Percentiles rank a stretch among this genome's conserved stretches.
phyloP scores from a whole-genome alignment of 2,797 vertebrate genomes.

The Acipenser oxyrinchus region DNA sequence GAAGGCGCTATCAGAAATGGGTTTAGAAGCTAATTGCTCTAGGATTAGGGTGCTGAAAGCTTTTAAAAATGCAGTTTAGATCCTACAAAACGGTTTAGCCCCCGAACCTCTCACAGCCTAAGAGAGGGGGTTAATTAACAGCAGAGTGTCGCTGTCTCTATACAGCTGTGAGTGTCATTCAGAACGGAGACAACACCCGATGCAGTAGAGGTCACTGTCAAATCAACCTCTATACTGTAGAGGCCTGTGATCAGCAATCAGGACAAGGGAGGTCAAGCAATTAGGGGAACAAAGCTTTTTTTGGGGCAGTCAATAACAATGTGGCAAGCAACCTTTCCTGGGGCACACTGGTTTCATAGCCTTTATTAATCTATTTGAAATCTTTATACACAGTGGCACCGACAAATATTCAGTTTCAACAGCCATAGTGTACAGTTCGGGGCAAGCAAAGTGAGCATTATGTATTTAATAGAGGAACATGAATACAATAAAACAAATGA shows the following conservation, averaged over 20 bases:
- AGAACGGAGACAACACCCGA: constrained; percentile 2
- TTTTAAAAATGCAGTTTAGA: constrained; percentile 14
- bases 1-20: not conserved
- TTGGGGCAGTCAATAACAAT: constrained; percentile 13
- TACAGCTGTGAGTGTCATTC: not conserved
- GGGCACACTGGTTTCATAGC: not conserved
- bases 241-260: not conserved
- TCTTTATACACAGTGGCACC: not conserved
- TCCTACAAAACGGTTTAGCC: not conserved
- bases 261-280: constrained; percentile 7
- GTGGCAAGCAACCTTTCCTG: constrained; percentile 29
- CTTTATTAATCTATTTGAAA: not conserved
- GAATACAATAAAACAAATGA: too few relatives aligned
- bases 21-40: not conserved
- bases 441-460: too few relatives aligned
- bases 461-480: too few relatives aligned
- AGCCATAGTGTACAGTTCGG: too few relatives aligned
- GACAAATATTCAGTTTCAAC: too few relatives aligned
- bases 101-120: not conserved
- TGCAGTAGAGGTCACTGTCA: not conserved
- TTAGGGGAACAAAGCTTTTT: not conserved
- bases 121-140: constrained; percentile 18
- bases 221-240: not conserved
- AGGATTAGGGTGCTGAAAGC: not conserved
- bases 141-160: not conserved